Percentiles rank a stretch among this genome's conserved stretches.
Evolutionary conservation across 2,113 vertebrate genomes (phyloP).

Genomic region (Chloebia gouldiae): DNA sequence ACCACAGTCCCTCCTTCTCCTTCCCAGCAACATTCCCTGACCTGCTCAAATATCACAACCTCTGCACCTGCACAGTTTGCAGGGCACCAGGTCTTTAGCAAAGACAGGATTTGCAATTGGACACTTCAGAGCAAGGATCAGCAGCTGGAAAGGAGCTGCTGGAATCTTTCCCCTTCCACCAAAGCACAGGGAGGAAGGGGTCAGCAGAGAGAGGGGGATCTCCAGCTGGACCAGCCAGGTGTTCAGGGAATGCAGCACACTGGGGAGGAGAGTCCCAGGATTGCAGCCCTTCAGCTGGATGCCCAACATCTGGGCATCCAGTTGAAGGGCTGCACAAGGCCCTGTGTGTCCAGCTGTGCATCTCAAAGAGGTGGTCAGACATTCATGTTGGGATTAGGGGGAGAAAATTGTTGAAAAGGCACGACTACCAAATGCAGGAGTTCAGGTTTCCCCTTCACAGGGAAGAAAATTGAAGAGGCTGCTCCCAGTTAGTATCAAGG

Average conservation of each 20-base stretch:
- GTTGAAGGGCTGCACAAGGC: background rate
- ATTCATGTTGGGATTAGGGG: rapidly evolving
- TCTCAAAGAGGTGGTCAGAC: background rate
- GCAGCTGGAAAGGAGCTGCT: background rate
- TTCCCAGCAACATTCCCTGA: background rate
- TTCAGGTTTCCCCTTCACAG: background rate
- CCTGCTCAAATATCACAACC: background rate
- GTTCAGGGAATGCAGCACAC: background rate
- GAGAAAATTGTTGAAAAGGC: background rate
- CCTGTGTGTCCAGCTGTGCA: background rate
- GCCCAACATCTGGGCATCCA: background rate
- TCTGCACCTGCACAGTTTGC: background rate
- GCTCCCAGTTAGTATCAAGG: background rate
- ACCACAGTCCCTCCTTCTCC: background rate
- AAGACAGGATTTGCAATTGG: background rate
- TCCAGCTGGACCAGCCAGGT: rapidly evolving
- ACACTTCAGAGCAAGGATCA: background rate
- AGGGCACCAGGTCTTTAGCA: background rate
- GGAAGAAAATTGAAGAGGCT: background rate
- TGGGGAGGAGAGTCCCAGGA: background rate
- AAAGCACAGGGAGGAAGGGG: background rate
- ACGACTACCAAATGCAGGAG: background rate
- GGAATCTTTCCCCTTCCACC: background rate
- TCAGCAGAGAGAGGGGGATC: background rate
- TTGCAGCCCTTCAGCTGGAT: background rate